These are phyloP conservation scores for Meles meles DNA, from an alignment of 2,113 vertebrate genomes.

Conservation along the genomic window DNA sequence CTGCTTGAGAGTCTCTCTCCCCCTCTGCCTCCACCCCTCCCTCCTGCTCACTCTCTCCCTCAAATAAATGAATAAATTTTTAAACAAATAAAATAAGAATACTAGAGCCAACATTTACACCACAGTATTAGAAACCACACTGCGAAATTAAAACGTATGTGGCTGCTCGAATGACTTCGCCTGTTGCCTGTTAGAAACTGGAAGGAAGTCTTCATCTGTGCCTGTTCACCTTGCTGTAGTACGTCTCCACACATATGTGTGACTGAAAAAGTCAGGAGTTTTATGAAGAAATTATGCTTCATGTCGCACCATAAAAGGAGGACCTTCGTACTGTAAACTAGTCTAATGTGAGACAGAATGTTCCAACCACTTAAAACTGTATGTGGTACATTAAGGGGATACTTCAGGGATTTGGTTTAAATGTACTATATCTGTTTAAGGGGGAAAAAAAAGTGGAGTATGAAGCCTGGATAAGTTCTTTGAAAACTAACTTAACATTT, in stretches of 20 bases:
- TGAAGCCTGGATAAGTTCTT: background rate
- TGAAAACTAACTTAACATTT: background rate
- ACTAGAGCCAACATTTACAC: background rate
- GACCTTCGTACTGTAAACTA: background rate
- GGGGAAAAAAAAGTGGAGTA: background rate
- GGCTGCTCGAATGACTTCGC: background rate
- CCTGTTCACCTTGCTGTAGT: background rate
- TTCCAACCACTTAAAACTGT: background rate
- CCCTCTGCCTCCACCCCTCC: background rate
- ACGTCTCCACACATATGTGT: background rate
- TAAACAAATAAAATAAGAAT: background rate
- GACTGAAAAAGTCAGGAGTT: background rate
- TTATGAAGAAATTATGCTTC: background rate
- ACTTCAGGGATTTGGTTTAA: background rate
- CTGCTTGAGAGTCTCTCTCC: background rate
- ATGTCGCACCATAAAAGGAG: background rate
- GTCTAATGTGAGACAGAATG: background rate
- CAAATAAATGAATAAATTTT: background rate
- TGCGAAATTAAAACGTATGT: background rate
- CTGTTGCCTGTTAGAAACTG: background rate
- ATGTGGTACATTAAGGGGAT: background rate
- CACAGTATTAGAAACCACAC: background rate
- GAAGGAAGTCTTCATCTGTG: background rate
- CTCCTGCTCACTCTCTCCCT: background rate
- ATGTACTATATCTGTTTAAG: background rate